Evolutionary conservation across 2,797 vertebrate species (phyloP).

Genomic region (Periophthalmus magnuspinnatus): DNA sequence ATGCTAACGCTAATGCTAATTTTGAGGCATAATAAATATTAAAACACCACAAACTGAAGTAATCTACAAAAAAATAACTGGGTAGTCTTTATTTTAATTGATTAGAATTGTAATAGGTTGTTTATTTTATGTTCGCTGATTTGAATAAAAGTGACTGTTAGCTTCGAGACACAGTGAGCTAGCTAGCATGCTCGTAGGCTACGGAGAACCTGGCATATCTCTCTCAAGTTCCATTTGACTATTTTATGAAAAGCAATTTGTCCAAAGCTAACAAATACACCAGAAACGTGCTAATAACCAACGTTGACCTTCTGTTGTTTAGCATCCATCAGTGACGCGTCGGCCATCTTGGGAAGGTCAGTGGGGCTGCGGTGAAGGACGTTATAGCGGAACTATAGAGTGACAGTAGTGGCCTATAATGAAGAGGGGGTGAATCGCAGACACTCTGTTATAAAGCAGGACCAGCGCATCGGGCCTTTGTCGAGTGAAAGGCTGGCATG

Average conservation of each 20-base stretch:
- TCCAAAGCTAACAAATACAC: not conserved
- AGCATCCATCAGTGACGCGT: not conserved
- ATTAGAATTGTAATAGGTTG: too few relatives aligned
- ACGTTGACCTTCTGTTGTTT: not conserved
- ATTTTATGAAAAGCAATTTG: not conserved
- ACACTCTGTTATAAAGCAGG: slow-evolving; percentile 54
- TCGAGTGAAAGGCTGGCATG: slow-evolving; percentile 68
- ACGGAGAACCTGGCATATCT: too few relatives aligned
- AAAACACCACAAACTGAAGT: too few relatives aligned
- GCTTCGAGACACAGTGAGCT: too few relatives aligned
- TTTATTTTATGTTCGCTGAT: too few relatives aligned
- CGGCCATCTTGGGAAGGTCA: slow-evolving; percentile 35
- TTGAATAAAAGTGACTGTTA: too few relatives aligned
- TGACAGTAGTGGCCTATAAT: slow-evolving; percentile 30
- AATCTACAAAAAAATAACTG: too few relatives aligned
- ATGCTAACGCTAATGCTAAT: too few relatives aligned
- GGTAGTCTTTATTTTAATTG: too few relatives aligned
- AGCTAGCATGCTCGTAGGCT: too few relatives aligned
- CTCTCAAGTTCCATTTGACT: too few relatives aligned
- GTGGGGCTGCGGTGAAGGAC: slow-evolving; percentile 17
- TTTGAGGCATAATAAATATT: too few relatives aligned
- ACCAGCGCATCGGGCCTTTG: slow-evolving; percentile 47
- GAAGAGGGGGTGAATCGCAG: slow-evolving; percentile 38
- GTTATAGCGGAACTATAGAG: not conserved
- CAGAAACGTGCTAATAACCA: not conserved